Percentiles rank a stretch among this genome's conserved stretches.
phyloP scores from a whole-genome alignment of 2,888 invertebrate species.

The Lasiommata megera region DNA sequence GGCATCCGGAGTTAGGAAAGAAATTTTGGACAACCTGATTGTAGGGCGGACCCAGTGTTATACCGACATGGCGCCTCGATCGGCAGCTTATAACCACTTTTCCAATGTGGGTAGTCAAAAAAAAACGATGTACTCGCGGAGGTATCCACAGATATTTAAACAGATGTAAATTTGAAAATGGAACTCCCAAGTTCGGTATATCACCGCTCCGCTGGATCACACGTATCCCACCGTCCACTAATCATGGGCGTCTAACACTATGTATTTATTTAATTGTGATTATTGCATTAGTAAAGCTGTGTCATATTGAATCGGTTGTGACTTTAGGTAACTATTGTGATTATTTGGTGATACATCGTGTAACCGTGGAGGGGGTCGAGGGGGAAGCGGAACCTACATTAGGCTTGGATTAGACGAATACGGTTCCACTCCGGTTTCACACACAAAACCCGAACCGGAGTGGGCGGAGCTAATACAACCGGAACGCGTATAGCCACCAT shows the following conservation, averaged over 20 bases:
- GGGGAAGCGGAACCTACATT: conserved; percentile 32
- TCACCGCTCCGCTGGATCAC: conserved; percentile 25
- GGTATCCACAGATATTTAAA: background rate
- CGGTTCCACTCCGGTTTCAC: conserved; percentile 1
- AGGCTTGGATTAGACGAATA: background rate
- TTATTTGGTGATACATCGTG: conserved; percentile 67
- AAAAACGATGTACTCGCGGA: background rate
- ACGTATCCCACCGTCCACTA: conserved; percentile 29
- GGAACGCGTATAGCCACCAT: background rate
- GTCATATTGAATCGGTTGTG: conserved; percentile 76
- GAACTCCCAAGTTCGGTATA: conserved; percentile 19
- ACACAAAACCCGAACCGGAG: background rate
- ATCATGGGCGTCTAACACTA: conserved; percentile 38
- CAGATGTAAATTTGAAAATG: background rate
- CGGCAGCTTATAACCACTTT: background rate
- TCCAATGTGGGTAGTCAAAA: background rate
- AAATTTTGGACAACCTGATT: conserved; percentile 68
- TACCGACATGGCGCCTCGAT: conserved; percentile 14
- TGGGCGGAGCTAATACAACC: background rate
- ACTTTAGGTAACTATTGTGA: conserved; percentile 80
- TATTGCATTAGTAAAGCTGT: conserved; percentile 77
- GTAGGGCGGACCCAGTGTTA: conserved; percentile 35
- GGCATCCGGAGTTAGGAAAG: conserved; percentile 61
- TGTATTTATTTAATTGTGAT: conserved; percentile 60
- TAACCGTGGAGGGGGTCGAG: conserved; percentile 26